Evolutionary conservation across 1,140 invertebrate species (phyloP).

Genomic region (Zaprionus lachaisei): DNA sequence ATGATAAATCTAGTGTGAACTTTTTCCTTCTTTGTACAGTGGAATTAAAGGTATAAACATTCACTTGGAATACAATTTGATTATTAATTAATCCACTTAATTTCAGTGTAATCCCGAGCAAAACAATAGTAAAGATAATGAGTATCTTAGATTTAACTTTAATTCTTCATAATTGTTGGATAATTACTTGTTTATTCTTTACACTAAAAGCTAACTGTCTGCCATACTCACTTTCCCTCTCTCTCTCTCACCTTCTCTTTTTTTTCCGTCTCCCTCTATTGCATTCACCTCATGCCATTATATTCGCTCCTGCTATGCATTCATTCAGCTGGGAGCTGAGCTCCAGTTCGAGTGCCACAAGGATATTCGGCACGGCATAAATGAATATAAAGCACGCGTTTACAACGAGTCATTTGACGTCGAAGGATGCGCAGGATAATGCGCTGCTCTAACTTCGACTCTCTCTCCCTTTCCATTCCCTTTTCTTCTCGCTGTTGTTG

Average conservation of each 20-base stretch:
- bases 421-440: constrained; percentile 35
- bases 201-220: background rate
- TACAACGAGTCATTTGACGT: constrained; percentile 67
- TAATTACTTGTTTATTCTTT: constrained; percentile 2
- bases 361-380: constrained; percentile 58
- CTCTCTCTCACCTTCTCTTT: background rate
- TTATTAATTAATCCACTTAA: background rate
- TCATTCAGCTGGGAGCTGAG: constrained; percentile 26
- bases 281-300: constrained; percentile 1
- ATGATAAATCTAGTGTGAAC: too few species aligned
- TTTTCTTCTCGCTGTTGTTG: constrained; percentile 1
- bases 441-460: background rate
- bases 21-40: too few species aligned
- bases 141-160: background rate
- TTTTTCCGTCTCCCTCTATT: background rate
- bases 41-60: too few species aligned
- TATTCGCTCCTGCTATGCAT: constrained; percentile 24
- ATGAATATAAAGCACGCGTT: constrained; percentile 75
- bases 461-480: background rate
- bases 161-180: background rate
- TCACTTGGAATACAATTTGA: too few species aligned
- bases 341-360: constrained; percentile 40
- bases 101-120: background rate
- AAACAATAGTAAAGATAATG: background rate
- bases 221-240: background rate